Base-by-base conservation (phyloP, 2,797 vertebrate genomes). In the Sebastes goodei region DNA sequence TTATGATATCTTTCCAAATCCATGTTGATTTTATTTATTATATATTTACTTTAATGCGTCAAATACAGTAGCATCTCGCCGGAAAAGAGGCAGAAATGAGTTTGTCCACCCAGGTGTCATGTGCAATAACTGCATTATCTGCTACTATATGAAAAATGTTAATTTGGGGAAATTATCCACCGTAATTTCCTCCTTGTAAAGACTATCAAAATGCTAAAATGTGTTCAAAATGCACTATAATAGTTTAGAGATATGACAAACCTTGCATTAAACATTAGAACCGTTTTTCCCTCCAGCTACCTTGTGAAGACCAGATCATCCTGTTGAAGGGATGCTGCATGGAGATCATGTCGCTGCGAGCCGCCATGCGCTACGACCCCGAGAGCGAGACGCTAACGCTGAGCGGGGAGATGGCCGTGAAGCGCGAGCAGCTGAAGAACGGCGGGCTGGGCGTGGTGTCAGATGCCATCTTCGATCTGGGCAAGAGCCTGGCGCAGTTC, bases 261-360 rank as follows among this genome's bases (percentile, higher is more conserved):
- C 14, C 59, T 32, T 0, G 5, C 15, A 30, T 57, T n/a, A 21
- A 78, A 27, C 17, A 21, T n/a, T 9, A 3, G 10, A 32, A 0
- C 6, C 5, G 82, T 96, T 95, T 4, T 95, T 96, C 93, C 95
- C 23, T 0, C 2, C 93, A 98, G 97, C 97, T 98, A 95, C 97
- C 97, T 93, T 98, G 97, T 67, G 96, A 98, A 94, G 97, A 98
- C 93, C 97, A 97, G 96, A 97, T 98, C 95, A 98, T 98, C 96
- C 96, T 98, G 91, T 92, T 98, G 93, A 98, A 98, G 91, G 97
- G 97, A 90, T 98, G 97, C 96, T 98, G 97, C 94, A 98, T 98
- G 97, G 97, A 98, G 96, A 98, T 98, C 95, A 98, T 98, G 97
- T 98, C 97, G 1, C 95, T 97, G 87, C 95, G 97, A 76, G 97